A percentile compares a stretch with the other conserved stretches of the same genome.
phyloP scores from a whole-genome alignment of 2,888 invertebrate species.

The Hetaerina titia region DNA sequence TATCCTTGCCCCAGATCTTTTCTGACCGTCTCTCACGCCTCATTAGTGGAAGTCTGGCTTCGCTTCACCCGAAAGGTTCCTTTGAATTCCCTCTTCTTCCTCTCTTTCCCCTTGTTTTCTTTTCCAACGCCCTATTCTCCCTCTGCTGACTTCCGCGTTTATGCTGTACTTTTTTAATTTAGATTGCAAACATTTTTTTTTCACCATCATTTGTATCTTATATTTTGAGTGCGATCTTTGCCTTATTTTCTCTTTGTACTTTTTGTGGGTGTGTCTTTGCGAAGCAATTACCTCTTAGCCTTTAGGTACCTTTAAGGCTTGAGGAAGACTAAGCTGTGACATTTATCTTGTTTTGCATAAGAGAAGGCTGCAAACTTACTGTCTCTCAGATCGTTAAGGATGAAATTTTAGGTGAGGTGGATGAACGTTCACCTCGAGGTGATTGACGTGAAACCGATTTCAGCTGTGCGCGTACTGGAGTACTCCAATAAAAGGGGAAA shows the following conservation, averaged over 20 bases:
- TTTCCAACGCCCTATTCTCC: background rate
- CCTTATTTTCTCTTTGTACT: background rate
- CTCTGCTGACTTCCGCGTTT: background rate
- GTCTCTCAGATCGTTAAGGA: too few species aligned
- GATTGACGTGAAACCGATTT: too few species aligned
- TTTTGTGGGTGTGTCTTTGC: too few species aligned
- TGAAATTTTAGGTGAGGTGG: too few species aligned
- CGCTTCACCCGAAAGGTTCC: constrained; percentile 16
- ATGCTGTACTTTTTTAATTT: background rate
- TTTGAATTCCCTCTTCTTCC: constrained; percentile 11
- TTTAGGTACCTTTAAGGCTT: too few species aligned
- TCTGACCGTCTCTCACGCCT: constrained; percentile 48
- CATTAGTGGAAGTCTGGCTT: constrained; percentile 43
- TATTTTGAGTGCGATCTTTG: background rate
- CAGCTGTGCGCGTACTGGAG: too few species aligned
- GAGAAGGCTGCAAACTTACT: too few species aligned
- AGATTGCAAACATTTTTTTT: background rate
- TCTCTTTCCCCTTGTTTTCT: background rate
- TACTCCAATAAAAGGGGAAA: too few species aligned
- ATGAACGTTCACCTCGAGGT: too few species aligned
- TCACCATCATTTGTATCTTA: background rate
- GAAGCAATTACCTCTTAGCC: too few species aligned
- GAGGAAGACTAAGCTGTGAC: too few species aligned
- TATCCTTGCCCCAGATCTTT: constrained; percentile 28
- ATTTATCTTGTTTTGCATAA: too few species aligned